Evolutionary conservation across 2,113 vertebrate genomes (phyloP).

Genomic region (Ammodytes marinus): DNA sequence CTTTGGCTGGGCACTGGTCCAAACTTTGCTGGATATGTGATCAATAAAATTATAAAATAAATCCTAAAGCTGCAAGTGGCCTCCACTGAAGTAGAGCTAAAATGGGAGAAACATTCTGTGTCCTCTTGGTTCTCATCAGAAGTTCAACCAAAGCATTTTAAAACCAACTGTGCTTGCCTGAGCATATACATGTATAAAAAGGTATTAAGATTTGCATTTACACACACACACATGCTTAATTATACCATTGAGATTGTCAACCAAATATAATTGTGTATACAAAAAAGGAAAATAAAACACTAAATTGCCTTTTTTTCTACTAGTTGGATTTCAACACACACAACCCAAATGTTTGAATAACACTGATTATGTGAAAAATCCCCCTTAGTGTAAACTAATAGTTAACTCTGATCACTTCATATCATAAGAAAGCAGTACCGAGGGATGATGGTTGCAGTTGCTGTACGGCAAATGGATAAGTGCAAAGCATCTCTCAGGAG

Average conservation of each 20-base stretch:
- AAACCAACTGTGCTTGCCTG: background rate
- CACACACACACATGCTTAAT: background rate
- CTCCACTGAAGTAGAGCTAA: constrained; percentile 38
- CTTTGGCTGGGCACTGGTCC: constrained; percentile 43
- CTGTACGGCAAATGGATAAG: background rate
- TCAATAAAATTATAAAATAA: constrained; percentile 63
- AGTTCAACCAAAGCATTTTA: constrained; percentile 19
- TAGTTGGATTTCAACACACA: background rate
- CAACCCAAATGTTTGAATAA: background rate
- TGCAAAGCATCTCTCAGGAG: background rate
- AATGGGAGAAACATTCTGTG: constrained; percentile 21
- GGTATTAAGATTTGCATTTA: background rate
- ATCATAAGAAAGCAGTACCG: background rate
- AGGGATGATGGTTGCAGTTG: background rate
- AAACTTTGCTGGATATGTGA: constrained; percentile 47
- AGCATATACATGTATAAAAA: background rate
- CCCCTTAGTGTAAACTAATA: background rate
- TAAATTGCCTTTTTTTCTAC: background rate
- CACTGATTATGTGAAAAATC: background rate
- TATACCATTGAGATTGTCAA: background rate
- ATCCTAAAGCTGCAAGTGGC: constrained; percentile 31
- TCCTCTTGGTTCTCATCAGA: constrained; percentile 26
- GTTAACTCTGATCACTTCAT: background rate
- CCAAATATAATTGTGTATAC: background rate
- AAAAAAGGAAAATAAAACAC: background rate